A percentile compares a stretch with the other conserved stretches of the same genome.
phyloP scores from a whole-genome alignment of 2,888 invertebrate species.

The Leptopterna dolabrata region DNA sequence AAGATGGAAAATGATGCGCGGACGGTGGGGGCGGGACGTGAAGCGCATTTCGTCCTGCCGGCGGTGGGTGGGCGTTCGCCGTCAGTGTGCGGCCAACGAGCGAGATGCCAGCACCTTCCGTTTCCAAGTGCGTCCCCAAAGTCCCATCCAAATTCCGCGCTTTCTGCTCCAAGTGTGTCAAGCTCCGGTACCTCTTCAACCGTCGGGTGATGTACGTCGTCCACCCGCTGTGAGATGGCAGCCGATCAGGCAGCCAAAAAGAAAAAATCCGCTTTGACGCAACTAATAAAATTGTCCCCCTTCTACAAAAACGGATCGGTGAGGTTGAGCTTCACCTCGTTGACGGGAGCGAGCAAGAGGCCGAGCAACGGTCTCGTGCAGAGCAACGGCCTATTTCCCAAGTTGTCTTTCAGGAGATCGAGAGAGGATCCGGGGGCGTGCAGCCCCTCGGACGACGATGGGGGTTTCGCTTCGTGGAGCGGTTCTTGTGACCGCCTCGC shows the following conservation, averaged over 20 bases:
- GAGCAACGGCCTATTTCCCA: constrained; percentile 56
- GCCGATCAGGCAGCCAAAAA: constrained; percentile 52
- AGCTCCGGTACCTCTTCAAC: constrained; percentile 55
- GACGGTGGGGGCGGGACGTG: constrained; percentile 59
- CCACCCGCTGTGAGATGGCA: constrained; percentile 55
- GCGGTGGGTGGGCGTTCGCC: background rate
- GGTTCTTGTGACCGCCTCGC: constrained; percentile 62
- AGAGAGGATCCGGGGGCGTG: constrained; percentile 65
- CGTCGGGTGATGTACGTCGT: constrained; percentile 60
- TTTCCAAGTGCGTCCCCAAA: constrained; percentile 2
- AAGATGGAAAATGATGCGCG: constrained; percentile 46
- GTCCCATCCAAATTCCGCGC: constrained; percentile 39
- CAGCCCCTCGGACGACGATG: constrained; percentile 63
- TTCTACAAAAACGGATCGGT: constrained; percentile 68
- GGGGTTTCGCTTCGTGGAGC: constrained; percentile 65
- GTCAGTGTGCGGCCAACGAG: constrained; percentile 44
- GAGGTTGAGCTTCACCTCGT: constrained; percentile 63
- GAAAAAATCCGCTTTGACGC: constrained; percentile 56
- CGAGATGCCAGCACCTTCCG: constrained; percentile 50
- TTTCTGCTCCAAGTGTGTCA: constrained; percentile 54
- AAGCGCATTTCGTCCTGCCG: background rate
- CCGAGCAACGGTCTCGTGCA: constrained; percentile 49
- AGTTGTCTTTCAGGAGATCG: constrained; percentile 63
- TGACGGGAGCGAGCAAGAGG: constrained; percentile 57
- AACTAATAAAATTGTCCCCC: constrained; percentile 66